phyloP scores from a whole-genome alignment of 2,113 vertebrate species.

The Sterna hirundo region DNA sequence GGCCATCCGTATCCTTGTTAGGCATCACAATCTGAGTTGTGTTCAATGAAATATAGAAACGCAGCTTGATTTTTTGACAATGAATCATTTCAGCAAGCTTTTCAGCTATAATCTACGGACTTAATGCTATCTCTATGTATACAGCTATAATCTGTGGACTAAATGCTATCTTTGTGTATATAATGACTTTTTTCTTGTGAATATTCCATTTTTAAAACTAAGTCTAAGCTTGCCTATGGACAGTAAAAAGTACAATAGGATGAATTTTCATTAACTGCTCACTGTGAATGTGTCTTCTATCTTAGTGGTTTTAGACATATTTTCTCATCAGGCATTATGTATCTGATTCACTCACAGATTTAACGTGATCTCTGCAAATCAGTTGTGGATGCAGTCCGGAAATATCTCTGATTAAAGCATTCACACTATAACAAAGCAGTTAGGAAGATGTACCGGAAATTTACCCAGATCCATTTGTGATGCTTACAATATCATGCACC shows the following conservation, averaged over 20 bases:
- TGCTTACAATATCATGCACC: not conserved
- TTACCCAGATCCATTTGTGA: not conserved
- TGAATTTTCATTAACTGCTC: not conserved
- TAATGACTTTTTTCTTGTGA: not conserved
- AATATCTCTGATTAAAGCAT: not conserved
- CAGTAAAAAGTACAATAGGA: not conserved
- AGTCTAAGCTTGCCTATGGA: not conserved
- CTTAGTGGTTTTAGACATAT: not conserved
- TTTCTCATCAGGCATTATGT: not conserved
- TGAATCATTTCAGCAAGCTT: not conserved
- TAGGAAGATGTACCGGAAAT: not conserved
- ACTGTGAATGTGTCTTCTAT: not conserved
- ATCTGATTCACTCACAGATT: not conserved
- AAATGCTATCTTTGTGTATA: not conserved
- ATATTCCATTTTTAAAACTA: not conserved
- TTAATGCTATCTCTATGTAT: not conserved
- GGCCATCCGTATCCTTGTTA: not conserved
- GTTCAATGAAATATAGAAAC: not conserved
- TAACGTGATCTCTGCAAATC: not conserved
- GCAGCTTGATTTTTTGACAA: not conserved
- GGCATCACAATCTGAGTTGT: not conserved
- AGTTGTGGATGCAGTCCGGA: not conserved
- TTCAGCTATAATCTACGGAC: not conserved
- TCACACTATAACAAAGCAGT: not conserved
- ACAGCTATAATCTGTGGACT: not conserved